Conservation (phyloP, 2,797 vertebrate genomes). For the Lacerta agilis region DNA sequence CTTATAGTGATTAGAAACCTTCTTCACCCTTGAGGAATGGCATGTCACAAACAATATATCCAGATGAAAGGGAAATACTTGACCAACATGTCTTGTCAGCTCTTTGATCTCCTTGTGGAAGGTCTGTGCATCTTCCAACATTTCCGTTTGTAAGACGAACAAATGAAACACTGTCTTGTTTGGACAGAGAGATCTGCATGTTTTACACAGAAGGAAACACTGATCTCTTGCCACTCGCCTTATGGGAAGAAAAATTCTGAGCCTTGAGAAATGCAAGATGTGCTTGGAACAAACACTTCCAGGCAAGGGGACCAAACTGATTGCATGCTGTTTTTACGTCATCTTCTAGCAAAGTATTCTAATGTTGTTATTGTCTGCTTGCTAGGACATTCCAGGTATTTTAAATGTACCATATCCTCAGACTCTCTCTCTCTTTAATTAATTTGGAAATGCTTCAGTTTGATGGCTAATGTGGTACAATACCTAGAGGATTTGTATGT, state of each 20-base stretch:
- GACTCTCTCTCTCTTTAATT: neutral
- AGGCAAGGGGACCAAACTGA: neutral
- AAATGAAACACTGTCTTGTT: constrained; percentile 67
- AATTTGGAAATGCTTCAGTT: neutral
- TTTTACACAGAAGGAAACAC: constrained; percentile 50
- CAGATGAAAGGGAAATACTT: constrained; percentile 72
- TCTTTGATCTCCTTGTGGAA: constrained; percentile 71
- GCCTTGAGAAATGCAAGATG: constrained; percentile 15
- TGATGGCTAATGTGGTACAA: accelerated
- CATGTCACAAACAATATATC: constrained; percentile 62
- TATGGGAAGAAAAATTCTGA: neutral
- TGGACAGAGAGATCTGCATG: constrained; percentile 63
- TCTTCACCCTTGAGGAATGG: constrained; percentile 47
- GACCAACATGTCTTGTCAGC: constrained; percentile 52
- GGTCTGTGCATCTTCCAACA: constrained; percentile 63
- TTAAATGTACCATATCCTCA: neutral
- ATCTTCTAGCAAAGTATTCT: neutral
- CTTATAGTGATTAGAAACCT: constrained; percentile 67
- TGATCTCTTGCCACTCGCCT: neutral
- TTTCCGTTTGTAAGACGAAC: constrained; percentile 51
- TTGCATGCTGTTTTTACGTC: neutral
- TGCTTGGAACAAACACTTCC: neutral
- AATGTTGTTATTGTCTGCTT: neutral
- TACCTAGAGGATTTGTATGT: no score
- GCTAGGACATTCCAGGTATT: neutral